Percentiles rank a stretch among this genome's conserved stretches.
phyloP scores from a whole-genome alignment of 2,113 vertebrate genomes.

The Otocyon megalotis region DNA sequence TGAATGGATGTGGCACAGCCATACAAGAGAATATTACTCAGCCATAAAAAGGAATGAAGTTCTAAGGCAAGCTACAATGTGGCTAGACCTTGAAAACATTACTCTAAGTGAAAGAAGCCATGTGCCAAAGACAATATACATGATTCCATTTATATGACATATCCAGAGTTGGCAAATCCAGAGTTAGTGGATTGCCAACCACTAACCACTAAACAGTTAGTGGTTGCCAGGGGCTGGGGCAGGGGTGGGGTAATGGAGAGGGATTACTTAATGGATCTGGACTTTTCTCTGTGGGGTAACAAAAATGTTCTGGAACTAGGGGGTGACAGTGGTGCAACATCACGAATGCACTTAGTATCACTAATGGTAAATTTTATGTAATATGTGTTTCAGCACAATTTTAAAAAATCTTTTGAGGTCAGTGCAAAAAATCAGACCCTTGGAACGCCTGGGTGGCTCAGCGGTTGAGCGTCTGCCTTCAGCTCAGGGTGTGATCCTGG shows the following conservation, averaged over 20 bases:
- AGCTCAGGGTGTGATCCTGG: no score
- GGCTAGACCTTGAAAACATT: not conserved
- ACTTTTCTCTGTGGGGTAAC: not conserved
- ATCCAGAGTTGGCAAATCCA: not conserved
- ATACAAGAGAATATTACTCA: not conserved
- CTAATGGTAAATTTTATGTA: not conserved
- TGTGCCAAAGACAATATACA: not conserved
- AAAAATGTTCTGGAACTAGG: not conserved
- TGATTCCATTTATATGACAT: not conserved
- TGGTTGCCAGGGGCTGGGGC: not conserved
- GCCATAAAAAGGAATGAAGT: not conserved
- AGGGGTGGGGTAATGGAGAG: not conserved
- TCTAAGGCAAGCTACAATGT: not conserved
- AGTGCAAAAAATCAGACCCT: no score
- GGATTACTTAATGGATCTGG: not conserved
- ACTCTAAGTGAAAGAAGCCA: not conserved
- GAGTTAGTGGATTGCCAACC: not conserved
- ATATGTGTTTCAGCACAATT: not conserved
- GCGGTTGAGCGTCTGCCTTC: no score
- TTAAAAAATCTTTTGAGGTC: not conserved
- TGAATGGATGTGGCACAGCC: fast-evolving
- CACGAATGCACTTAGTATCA: not conserved
- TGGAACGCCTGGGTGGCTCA: no score
- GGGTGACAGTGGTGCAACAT: not conserved
- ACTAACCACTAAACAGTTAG: not conserved